Base-by-base conservation (phyloP, 2,888 invertebrate genomes). In the Ganaspis brasiliensis region DNA sequence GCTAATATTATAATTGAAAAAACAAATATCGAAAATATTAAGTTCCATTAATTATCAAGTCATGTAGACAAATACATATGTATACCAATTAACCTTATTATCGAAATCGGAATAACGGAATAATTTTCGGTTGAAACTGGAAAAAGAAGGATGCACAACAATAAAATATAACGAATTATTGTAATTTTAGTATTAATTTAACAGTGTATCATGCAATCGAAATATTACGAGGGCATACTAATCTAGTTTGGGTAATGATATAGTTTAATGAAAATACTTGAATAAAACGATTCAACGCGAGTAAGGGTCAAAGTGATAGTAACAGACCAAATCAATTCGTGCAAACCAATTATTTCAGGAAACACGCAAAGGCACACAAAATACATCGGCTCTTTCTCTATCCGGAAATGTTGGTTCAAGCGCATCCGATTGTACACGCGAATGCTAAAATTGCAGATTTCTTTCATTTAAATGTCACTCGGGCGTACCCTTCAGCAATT, bases 261-360 rank as follows among this genome's bases (percentile, higher is more conserved):
- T 57, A 75, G 52, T 79, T 80, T 80, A 77, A 78, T 80, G 80
- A 77, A 80, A 80, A 77, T 76, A 73, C 77, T 80, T 78, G 73
- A 24, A 67, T 67, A 49, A 67, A 67, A 45, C 45, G 67, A 67
- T 67, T 67, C 45, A 49, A 1, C 45, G 24, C 67, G 67, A 67
- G 16, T 45, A 67, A 67, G 40, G 67, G 67, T 67, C 45, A 67
- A 67, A 67, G 40, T 19, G 40, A 19, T 67, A 45, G 21, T 67
- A 67, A 67, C 67, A 67, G 67, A 67, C 67, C 67, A 67, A 67
- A 67, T 67, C 67, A 67, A 67, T 67, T 49, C 63, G 45, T 24
- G 67, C 67, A 67, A 67, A 67, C 67, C 45, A 49, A 67, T 67
- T 67, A 67, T 67, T 67, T 67, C 45, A 67, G 67, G 67, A 67